A percentile compares a stretch with the other conserved stretches of the same genome.
These are phyloP conservation scores for Artibeus jamaicensis DNA, from an alignment of 2,797 vertebrate genomes.

Conservation along the genomic window DNA sequence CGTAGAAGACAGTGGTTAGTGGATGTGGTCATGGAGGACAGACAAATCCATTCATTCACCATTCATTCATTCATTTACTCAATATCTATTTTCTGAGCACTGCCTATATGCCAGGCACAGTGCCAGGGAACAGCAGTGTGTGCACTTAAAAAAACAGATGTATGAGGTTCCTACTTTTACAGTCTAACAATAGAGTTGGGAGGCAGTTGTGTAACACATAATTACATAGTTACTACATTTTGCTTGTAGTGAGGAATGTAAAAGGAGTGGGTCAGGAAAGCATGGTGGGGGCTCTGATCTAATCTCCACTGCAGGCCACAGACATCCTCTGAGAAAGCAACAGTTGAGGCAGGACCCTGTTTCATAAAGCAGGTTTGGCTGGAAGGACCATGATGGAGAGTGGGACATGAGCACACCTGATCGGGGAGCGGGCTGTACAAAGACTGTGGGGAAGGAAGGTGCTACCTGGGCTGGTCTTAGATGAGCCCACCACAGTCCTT, in stretches of 20 bases:
- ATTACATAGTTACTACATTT: background rate
- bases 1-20: background rate
- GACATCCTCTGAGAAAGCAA: background rate
- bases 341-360: background rate
- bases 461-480: background rate
- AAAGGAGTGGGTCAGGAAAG: background rate
- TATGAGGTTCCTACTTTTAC: background rate
- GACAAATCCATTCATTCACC: background rate
- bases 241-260: background rate
- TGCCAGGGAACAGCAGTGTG: background rate
- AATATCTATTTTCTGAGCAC: background rate
- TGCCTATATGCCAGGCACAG: background rate
- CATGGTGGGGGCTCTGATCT: background rate
- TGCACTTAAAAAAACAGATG: background rate
- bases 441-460: background rate
- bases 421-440: too few relatives aligned
- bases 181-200: background rate
- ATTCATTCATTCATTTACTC: background rate
- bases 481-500: background rate
- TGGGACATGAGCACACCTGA: background rate
- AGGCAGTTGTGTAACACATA: background rate
- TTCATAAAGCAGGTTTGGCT: background rate
- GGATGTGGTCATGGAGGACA: background rate
- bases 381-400: fast-evolving
- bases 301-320: background rate